phyloP scores from a whole-genome alignment of 2,888 invertebrate species.

The Hydriomena furcata region DNA sequence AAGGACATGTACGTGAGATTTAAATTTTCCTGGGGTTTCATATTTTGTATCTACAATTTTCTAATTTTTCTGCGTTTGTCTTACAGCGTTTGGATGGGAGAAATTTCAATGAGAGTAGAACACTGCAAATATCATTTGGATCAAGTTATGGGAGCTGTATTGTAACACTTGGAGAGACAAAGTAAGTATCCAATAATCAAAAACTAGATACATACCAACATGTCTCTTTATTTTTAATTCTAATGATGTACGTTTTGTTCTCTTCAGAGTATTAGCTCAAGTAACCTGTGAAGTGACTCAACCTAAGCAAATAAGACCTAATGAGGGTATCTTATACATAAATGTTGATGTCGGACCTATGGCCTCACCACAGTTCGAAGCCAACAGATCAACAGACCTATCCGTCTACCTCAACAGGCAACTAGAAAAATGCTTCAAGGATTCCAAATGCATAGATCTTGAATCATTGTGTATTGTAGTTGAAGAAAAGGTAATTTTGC shows the following conservation, averaged over 20 bases:
- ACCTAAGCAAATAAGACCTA: slow-evolving; percentile 93
- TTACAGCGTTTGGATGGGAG: slow-evolving; percentile 92
- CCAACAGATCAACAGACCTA: slow-evolving; percentile 88
- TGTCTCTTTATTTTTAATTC: too few relatives aligned
- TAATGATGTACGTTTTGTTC: too few relatives aligned
- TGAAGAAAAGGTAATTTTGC: slow-evolving; percentile 89
- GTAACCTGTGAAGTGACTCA: slow-evolving; percentile 94
- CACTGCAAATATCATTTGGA: slow-evolving; percentile 89
- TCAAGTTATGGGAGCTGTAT: slow-evolving; percentile 92
- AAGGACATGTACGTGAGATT: slow-evolving; percentile 83
- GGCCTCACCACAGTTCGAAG: slow-evolving; percentile 93
- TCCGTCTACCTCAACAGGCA: slow-evolving; percentile 90
- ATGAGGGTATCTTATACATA: slow-evolving; percentile 93
- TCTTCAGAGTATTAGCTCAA: slow-evolving; percentile 91
- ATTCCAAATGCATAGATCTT: slow-evolving; percentile 95
- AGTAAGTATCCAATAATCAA: slow-evolving; percentile 68
- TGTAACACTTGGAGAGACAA: slow-evolving; percentile 91
- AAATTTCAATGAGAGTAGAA: slow-evolving; percentile 88
- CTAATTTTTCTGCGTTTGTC: background rate
- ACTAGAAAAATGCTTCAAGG: slow-evolving; percentile 94
- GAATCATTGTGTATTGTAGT: slow-evolving; percentile 97
- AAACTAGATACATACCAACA: background rate
- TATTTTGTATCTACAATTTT: background rate
- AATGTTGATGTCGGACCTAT: slow-evolving; percentile 94
- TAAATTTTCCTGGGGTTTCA: slow-evolving; percentile 1